phyloP scores from a whole-genome alignment of 2,113 vertebrate genomes.

The Regulus satrapa region DNA sequence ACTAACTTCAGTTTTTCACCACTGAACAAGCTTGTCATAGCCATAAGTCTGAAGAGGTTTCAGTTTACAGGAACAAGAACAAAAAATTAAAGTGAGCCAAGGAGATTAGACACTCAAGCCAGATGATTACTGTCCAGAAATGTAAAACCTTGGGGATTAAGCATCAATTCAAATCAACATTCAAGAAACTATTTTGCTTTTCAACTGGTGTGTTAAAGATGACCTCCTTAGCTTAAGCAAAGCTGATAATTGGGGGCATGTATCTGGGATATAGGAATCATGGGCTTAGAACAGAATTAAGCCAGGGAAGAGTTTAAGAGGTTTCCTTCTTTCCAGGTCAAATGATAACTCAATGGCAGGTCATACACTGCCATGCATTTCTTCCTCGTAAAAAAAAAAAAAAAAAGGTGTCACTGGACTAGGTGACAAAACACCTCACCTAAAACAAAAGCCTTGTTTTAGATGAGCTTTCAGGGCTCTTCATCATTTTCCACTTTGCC shows the following conservation, averaged over 20 bases:
- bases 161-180: not conserved
- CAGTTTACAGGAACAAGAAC: not conserved
- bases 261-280: not conserved
- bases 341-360: not conserved
- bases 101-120: not conserved
- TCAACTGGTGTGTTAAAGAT: not conserved
- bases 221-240: not conserved
- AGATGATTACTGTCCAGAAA: not conserved
- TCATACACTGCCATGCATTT: not conserved
- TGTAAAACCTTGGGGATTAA: not conserved
- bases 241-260: not conserved
- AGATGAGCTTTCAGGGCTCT: not conserved
- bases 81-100: not conserved
- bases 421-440: too few relatives aligned
- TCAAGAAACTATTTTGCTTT: conserved; percentile 1
- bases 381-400: not conserved
- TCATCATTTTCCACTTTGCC: not conserved
- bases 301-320: not conserved
- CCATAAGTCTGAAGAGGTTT: not conserved
- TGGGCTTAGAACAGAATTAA: not conserved
- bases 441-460: too few relatives aligned
- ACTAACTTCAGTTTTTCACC: not conserved
- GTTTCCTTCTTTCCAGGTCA: not conserved
- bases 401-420: not conserved
- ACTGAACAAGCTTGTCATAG: not conserved